phyloP scores from a whole-genome alignment of 2,888 invertebrate genomes.

The Sminthurides aquaticus region DNA sequence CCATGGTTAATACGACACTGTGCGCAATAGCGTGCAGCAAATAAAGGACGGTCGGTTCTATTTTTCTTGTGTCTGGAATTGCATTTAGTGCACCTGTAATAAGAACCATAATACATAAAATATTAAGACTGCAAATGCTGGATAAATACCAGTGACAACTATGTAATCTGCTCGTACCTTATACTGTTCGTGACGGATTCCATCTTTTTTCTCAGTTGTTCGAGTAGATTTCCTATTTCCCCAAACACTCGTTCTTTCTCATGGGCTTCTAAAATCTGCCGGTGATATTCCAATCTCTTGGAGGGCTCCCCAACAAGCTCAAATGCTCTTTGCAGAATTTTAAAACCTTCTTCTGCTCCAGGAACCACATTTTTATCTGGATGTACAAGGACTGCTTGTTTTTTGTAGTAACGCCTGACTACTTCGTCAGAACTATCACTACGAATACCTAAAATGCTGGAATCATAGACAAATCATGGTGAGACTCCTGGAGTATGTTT shows the following conservation, averaged over 20 bases:
- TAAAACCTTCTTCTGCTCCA: slow-evolving; percentile 92
- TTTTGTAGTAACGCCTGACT: slow-evolving; percentile 86
- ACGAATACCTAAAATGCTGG: slow-evolving; percentile 76
- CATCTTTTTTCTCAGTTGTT: slow-evolving; percentile 85
- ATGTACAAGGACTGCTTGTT: slow-evolving; percentile 88
- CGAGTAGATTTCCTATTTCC: slow-evolving; percentile 76
- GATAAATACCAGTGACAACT: neutral
- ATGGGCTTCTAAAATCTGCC: slow-evolving; percentile 63
- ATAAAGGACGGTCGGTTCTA: slow-evolving; percentile 76
- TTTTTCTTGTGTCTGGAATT: slow-evolving; percentile 81
- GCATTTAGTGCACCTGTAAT: slow-evolving; percentile 78
- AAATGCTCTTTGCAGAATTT: slow-evolving; percentile 89
- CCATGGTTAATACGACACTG: slow-evolving; percentile 83
- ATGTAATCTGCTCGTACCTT: slow-evolving; percentile 47
- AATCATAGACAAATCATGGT: neutral
- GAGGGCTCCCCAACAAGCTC: slow-evolving; percentile 70
- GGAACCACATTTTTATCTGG: slow-evolving; percentile 93
- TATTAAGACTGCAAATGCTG: slow-evolving; percentile 1
- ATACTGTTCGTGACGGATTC: slow-evolving; percentile 91
- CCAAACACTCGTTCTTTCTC: slow-evolving; percentile 81
- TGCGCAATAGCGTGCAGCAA: slow-evolving; percentile 83
- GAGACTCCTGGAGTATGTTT: neutral
- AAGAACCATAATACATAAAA: slow-evolving; percentile 5
- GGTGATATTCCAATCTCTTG: slow-evolving; percentile 65
- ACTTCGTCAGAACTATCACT: slow-evolving; percentile 85